Evolutionary conservation across 2,797 vertebrate species (phyloP), one percentile per base, ranked within the genome.

Genomic region (Macropus fuliginosus): DNA sequence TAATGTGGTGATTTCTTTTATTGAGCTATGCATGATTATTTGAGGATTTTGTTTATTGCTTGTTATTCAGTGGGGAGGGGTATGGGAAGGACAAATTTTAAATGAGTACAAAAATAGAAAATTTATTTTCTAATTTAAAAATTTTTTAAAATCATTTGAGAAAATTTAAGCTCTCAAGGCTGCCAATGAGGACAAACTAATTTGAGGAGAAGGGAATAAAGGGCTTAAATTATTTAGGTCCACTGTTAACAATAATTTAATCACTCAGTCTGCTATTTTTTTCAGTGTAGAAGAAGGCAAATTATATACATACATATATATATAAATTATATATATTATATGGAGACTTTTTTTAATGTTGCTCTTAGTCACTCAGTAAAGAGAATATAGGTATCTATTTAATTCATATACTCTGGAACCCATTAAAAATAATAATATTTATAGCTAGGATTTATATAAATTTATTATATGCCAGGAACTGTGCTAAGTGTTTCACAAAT

Each of bases 121-220:
- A 81, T 46, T 21, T 81, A 81, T 81, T 40, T 81, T 40, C n/a
- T 40, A 46, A 81, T 81, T 81, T 81, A 81, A 81, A 46, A 81
- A 81, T 24, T 55, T 56, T 56, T 21, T 9, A 46, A 81, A 96
- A 29, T 92, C 94, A 95, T 55, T 66, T 28, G 93, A 54, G 40
- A 87, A 93, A 89, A 93, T 62, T n/a, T 28, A 55, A n/a, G 56
- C 1, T 14, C 54, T 55, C 55, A 54, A 91, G 56, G 74, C 12
- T 96, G 93, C 54, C 55, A 91, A 8, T 34, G 52, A 55, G 50
- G 50, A 62, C 5, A 93, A 66, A 93, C 59, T 90, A 93, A 95
- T 56, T 46, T 34, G 92, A n/a, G 50, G 50, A 24, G 21, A 40
- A 93, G 66, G 54, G 1, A 40, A 50, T 94, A 46, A 95, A 93